Conservation (phyloP, 2,113 vertebrate genomes). For the Cairina moschata region DNA sequence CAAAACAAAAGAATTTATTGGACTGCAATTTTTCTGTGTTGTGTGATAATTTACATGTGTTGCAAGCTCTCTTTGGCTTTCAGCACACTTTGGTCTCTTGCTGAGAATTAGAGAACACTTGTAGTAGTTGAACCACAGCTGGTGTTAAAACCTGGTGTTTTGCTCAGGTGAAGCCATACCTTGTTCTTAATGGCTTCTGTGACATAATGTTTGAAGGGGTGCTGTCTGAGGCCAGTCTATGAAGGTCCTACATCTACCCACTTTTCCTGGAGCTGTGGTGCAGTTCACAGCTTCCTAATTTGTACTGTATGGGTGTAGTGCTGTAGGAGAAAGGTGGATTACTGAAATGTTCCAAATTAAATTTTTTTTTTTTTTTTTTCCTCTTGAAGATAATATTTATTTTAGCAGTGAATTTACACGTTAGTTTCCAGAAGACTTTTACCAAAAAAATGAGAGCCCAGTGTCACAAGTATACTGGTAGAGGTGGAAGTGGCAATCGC, state of each 20-base stretch:
- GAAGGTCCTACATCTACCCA: not conserved
- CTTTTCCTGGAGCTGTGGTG: not conserved
- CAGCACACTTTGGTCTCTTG: not conserved
- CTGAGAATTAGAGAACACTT: not conserved
- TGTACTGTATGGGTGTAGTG: not conserved
- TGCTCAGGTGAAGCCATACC: not conserved
- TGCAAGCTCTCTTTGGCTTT: not conserved
- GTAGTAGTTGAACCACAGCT: not conserved
- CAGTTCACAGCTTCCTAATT: rapidly evolving
- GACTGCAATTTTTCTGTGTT: not conserved
- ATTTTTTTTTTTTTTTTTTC: not conserved
- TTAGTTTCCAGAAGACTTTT: not conserved
- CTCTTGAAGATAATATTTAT: not conserved
- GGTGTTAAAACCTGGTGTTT: not conserved
- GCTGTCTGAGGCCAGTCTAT: not conserved
- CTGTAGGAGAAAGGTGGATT: not conserved
- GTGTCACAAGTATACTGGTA: not conserved
- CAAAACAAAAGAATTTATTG: not conserved
- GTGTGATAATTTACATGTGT: not conserved
- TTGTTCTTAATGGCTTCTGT: not conserved
- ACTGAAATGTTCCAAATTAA: not conserved
- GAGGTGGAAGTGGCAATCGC: not conserved
- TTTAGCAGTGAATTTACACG: not conserved
- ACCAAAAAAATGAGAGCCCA: not conserved
- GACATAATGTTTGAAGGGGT: not conserved